Evolutionary conservation across 2,113 vertebrate genomes (phyloP), one percentile per base, ranked within the genome.

Genomic region (Ictalurus punctatus): DNA sequence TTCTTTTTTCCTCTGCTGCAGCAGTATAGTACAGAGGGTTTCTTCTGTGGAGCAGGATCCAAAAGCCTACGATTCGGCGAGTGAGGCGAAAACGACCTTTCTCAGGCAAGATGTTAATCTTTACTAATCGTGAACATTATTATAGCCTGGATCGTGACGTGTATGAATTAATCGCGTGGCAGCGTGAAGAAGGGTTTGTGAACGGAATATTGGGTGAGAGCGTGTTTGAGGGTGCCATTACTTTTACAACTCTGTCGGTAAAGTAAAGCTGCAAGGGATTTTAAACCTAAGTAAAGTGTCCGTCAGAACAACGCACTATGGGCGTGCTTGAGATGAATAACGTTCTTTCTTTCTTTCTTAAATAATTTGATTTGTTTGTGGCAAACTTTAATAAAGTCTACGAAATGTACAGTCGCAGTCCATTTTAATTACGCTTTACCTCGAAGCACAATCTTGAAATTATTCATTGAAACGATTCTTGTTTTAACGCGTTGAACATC

Each of bases 1-100:
- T 87, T n/a, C 56, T 88, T 37, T 37, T 65, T 67, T 82, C 52
- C 37, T n/a, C 79, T 61, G 71, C 56, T 37, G 71, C 71, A 27
- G 56, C 65, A 56, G 13, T 25, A 3, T 61, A 63, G 37, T 17
- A n/a, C 82, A 16, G 21, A 78, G 21, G 21, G 10, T 48, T 74
- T 21, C 44, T 79, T n/a, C 14, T 17, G 76, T 13, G n/a, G 12
- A 52, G 12, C 7, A n/a, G 30, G 19, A 59, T 37, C 30, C 27
- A 81, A 30, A 81, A 81, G 52, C 54, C 16, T 54, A 2, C 44
- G 7, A 48, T 6, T 48, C 6, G 6, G 44, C 44, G 7, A n/a
- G 27, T 6, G 59, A 82, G 79, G 59, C 54, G 17, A 34, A n/a
- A 34, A 34, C 34, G 4, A 25, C 23, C 37, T 44, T 74, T 44